Evolutionary conservation across 2,113 vertebrate species (phyloP), one percentile per base, ranked within the genome.

Genomic region (Perca schrenkii): DNA sequence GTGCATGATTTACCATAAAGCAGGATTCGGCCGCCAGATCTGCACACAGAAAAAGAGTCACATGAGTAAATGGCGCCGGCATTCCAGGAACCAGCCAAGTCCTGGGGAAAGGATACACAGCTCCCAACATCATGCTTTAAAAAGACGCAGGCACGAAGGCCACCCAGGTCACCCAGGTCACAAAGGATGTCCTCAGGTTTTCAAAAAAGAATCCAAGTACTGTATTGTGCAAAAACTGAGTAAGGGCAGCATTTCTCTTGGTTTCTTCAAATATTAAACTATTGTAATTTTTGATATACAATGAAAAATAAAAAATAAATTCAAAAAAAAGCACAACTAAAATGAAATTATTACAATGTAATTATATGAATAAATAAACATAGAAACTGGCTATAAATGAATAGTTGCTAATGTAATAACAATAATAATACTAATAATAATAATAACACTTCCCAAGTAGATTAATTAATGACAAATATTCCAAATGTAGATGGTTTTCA

Each of bases 381-480:
- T 2, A 34, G 2, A 57, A 74, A 77, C 1, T 60, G 52, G 2
- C 14, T 22, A 28, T 46, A 57, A 77, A 79, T n/a, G 1, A 36
- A 65, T 76, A 53, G 3, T 14, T 62, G 17, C 5, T 73, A 52
- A 81, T 76, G 36, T 67, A 25, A 25, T 25, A 25, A 25, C 1
- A 25, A 25, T 25, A 25, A 25, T 25, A 25, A 25, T 25, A 25
- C 1, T 25, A 25, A 25, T 25, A 25, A 25, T 25, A 25, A 25
- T 25, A 25, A 8, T 50, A 74, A 71, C 34, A 34, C 36, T 43
- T 72, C 52, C 6, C 31, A 64, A 79, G 74, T 46, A 73, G 25
- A 82, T 64, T 13, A 71, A 67, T 74, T 25, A 60, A 75, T 19
- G 60, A 36, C 11, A 78, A 73, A 62, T 46, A 46, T 66, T 79